Conservation (phyloP, 2,888 invertebrate genomes). For the Oasisia sp. region DNA sequence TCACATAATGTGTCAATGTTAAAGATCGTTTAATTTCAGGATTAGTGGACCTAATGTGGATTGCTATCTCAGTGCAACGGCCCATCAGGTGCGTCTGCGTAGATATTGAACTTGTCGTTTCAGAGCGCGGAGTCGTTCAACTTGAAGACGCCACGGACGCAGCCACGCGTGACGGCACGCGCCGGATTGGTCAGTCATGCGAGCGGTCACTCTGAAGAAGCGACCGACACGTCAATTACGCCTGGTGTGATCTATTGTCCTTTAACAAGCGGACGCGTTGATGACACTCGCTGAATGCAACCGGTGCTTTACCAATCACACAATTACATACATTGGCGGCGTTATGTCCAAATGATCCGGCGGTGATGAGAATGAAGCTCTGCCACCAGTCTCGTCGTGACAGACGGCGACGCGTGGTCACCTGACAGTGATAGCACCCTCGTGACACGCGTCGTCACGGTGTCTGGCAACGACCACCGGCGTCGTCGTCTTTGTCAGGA, state of each 20-base stretch:
- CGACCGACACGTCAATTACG: neutral
- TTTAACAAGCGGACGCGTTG: too few relatives aligned
- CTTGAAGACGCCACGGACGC: neutral
- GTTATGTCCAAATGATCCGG: neutral
- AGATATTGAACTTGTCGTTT: neutral
- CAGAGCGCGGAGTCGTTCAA: neutral
- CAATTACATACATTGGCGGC: neutral
- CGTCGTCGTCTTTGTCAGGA: neutral
- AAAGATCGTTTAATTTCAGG: neutral
- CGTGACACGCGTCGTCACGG: neutral
- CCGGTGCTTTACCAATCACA: neutral
- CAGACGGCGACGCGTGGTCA: neutral
- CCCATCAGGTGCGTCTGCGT: neutral
- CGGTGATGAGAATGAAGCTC: neutral
- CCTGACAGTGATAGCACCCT: neutral
- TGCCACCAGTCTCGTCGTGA: neutral
- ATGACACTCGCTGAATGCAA: neutral
- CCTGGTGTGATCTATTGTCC: neutral
- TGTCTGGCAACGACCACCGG: constrained; percentile 1
- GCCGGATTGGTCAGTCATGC: neutral
- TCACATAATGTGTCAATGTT: neutral
- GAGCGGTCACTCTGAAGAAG: neutral
- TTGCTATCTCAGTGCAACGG: neutral
- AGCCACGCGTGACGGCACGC: neutral
- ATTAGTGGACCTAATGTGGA: neutral